Base-by-base conservation (phyloP, 1,140 invertebrate species). In the Phenacoccus solenopsis region DNA sequence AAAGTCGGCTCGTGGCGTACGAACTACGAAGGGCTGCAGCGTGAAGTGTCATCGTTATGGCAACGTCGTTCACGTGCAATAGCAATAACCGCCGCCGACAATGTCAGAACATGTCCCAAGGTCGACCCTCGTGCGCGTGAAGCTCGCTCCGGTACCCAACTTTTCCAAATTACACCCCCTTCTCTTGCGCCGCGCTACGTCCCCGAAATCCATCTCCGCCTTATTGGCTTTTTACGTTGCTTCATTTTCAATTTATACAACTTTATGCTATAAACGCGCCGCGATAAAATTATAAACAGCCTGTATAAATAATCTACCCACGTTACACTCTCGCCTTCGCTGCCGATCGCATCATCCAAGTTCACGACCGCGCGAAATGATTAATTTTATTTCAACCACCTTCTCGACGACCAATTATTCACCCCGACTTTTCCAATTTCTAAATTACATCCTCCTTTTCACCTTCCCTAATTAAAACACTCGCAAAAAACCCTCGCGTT, bases 31-130 rank as follows among this genome's bases (percentile, higher is more conserved):
- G 59, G 59, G 59, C 59, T 64, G 59, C 59, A 25, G 59, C 59
- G 59, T 64, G 59, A 64, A 64, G 59, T 64, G 59, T 64, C 59
- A 64, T 64, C 59, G 59, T 64, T 64, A 64, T 64, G 59, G 59
- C 59, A 64, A 64, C 59, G 59, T 24, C 25, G 25, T 64, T 64
- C 59, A 64, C 59, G 59, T 64, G 59, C 59, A 64, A 64, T 64
- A 64, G 59, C 59, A 64, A 24, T 64, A 64, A 64, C 59, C 59
- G 59, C 59, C 10, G 59, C 59, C 59, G 59, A 64, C 59, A 64
- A 64, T 64, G 59, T 64, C 59, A 64, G 59, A 64, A 64, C 59
- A 64, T 64, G 59, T 64, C 59, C 59, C 59, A 64, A 64, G 59
- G 59, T 64, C 59, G 25, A 64, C 20, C 22, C 25, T 24, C 59